Conservation (phyloP, 2,888 invertebrate species). For the Chalcis sispes region DNA sequence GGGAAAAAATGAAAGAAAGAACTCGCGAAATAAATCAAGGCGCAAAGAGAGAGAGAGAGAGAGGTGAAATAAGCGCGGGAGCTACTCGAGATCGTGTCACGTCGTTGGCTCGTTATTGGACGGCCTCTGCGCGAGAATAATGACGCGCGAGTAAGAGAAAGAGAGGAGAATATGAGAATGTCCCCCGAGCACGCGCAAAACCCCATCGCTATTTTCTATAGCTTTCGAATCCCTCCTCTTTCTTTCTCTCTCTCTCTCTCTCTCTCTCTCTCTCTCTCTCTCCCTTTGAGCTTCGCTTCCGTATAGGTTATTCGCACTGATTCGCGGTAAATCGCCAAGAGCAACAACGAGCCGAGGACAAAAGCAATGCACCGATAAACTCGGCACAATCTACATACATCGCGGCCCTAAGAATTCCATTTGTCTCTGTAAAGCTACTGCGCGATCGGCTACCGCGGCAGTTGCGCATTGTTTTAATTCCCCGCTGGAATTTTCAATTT, state of each 20-base stretch:
- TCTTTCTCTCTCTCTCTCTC: no score
- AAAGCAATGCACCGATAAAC: conserved; percentile 33
- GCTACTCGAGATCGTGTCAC: conserved; percentile 33
- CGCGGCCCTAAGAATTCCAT: conserved; percentile 44
- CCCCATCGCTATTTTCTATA: conserved; percentile 37
- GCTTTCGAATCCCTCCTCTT: no score
- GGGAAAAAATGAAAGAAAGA: conserved; percentile 43
- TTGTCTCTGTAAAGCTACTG: conserved; percentile 39
- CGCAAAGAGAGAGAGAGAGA: conserved; percentile 15
- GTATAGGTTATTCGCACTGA: conserved; percentile 37
- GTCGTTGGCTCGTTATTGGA: conserved; percentile 44
- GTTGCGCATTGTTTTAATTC: no score
- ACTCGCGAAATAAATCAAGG: conserved; percentile 53
- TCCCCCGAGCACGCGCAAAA: no score
- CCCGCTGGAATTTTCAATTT: conserved; percentile 21
- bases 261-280: background rate
- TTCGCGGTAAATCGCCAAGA: conserved; percentile 49
- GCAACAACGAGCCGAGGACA: conserved; percentile 30
- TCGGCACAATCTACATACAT: conserved; percentile 42
- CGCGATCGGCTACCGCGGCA: no score
- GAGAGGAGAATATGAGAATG: no score
- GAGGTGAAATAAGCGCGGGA: conserved; percentile 28
- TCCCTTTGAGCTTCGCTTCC: conserved; percentile 8
- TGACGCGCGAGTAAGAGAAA: conserved; percentile 35
- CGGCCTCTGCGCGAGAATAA: conserved; percentile 24